Base-by-base conservation (phyloP, 2,113 vertebrate genomes). In the Cyprinodon brontotheroides region DNA sequence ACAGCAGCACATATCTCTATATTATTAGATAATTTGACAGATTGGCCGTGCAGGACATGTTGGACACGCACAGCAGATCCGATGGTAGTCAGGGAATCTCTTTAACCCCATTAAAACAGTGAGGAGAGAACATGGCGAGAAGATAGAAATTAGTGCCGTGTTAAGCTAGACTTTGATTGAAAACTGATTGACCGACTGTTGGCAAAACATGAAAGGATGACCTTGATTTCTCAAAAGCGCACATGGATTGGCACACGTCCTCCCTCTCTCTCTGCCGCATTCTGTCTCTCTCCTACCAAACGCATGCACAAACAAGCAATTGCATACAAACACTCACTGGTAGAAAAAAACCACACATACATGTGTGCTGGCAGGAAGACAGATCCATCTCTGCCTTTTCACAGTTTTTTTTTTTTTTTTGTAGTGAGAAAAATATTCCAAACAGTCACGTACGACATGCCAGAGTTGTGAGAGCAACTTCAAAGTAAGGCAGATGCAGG, bases 171-270 rank as follows among this genome's bases (percentile, higher is more conserved):
- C 90, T 93, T 93, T 93, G 92, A 94, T 94, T 92, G 89, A 84
- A 86, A 92, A 89, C 79, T 89, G 90, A 94, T 93, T 91, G 90
- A 89, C 91, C 78, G 84, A 81, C 74, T 83, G 86, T 90, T 94
- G 93, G 94, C 92, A 92, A 89, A 89, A 92, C 93, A 93, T 94
- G 89, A 94, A 94, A 94, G 92, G 81, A 89, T 87, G 87, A 93
- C 92, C 92, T 93, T 94, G 93, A 91, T 92, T 91, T 82, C 90
- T 91, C 87, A 83, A 90, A 91, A 83, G 91, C 80, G 66, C 82
- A 85, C 87, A 92, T 89, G 85, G 91, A 91, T 86, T 87, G 90
- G 87, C 89, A 89, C 79, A 70, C 77, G 81, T 79, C 84, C 75
- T 79, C 82, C 78, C 50, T 20, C 50, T 53, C 48, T 79, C 63